Conservation (phyloP, 2,113 vertebrate species). For the Toxostoma redivivum region DNA sequence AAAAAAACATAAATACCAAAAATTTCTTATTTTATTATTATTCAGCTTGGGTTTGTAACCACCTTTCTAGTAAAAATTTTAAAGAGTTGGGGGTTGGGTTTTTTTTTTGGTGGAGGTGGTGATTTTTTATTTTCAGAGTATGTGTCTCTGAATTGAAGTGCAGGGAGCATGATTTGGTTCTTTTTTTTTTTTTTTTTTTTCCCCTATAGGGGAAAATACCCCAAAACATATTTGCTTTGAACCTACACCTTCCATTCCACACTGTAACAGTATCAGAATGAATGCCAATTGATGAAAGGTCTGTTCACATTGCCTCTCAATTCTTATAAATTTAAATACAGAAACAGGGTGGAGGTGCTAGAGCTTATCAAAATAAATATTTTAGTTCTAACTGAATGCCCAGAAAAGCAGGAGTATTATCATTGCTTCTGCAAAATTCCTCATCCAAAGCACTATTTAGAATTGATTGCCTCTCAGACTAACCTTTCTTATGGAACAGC, state of each 20-base stretch:
- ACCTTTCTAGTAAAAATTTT: not conserved
- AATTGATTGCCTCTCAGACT: not conserved
- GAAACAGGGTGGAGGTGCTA: not conserved
- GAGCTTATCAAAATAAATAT: not conserved
- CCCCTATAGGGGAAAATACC: fast-evolving
- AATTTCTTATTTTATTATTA: not conserved
- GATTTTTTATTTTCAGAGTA: not conserved
- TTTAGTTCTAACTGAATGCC: not conserved
- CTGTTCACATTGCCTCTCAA: not conserved
- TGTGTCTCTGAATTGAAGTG: not conserved
- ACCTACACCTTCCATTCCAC: not conserved
- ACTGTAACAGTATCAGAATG: not conserved
- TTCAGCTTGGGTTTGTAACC: not conserved
- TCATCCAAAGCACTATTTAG: not conserved
- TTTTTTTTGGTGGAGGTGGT: fast-evolving
- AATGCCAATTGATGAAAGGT: not conserved
- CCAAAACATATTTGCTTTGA: not conserved
- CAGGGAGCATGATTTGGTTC: not conserved
- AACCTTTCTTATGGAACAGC: not conserved
- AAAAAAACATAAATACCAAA: not conserved
- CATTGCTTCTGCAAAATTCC: not conserved
- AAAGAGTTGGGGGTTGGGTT: fast-evolving
- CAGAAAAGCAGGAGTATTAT: not conserved
- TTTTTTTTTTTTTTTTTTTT: not conserved
- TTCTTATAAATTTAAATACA: not conserved